Evolutionary conservation across 1,140 invertebrate genomes (phyloP).

Genomic region (Lamellibrachia luymesi): DNA sequence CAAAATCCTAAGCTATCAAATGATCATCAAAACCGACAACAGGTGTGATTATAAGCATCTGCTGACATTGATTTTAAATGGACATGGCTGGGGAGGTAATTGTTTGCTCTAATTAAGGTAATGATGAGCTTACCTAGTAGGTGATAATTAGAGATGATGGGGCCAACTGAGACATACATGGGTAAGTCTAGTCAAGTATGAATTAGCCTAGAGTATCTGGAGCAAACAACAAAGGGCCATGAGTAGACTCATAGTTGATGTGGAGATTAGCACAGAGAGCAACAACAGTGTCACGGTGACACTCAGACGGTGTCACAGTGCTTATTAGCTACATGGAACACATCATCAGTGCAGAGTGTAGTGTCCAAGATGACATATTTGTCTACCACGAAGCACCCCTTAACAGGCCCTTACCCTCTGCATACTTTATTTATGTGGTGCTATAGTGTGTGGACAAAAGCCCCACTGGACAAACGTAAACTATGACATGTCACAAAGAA

Average conservation of each 20-base stretch:
- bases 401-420: too few species aligned
- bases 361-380: too few species aligned
- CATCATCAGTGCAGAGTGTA: too few species aligned
- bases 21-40: background rate
- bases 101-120: background rate
- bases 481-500: too few species aligned
- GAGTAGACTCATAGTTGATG: background rate
- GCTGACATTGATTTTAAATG: background rate
- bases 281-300: background rate
- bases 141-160: background rate
- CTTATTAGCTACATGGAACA: too few species aligned
- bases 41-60: background rate
- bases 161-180: background rate
- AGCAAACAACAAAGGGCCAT: background rate
- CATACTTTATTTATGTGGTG: too few species aligned
- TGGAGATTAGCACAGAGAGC: background rate
- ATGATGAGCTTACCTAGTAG: background rate
- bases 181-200: background rate
- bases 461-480: too few species aligned
- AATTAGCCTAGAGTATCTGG: background rate
- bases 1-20: background rate
- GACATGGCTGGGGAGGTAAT: background rate
- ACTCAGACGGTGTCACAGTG: background rate
- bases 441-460: too few species aligned
- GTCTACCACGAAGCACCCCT: too few species aligned